Conservation (phyloP, 1,140 invertebrate species). For the Cataglyphis hispanica region DNA sequence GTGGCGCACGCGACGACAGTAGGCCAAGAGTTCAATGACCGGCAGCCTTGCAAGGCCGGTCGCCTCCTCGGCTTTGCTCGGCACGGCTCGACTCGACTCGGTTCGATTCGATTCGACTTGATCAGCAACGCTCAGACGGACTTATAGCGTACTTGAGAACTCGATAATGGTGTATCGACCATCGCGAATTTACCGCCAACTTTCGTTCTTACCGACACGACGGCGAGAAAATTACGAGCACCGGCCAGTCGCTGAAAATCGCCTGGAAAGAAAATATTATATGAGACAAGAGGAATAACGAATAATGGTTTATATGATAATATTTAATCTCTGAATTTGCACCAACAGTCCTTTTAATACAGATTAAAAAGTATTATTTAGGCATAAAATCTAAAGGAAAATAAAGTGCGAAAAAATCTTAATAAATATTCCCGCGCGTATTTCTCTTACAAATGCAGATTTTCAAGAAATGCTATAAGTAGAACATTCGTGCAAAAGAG, state of each 20-base stretch:
- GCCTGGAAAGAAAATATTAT: background rate
- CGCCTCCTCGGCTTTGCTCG: slow-evolving; percentile 40
- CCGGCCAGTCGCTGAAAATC: background rate
- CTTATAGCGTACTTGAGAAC: slow-evolving; percentile 25
- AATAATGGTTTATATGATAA: background rate
- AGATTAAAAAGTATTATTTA: background rate
- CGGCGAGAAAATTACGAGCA: background rate
- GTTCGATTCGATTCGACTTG: slow-evolving; percentile 24
- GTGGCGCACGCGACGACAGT: slow-evolving; percentile 75
- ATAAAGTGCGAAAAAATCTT: background rate
- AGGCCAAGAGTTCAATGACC: slow-evolving; percentile 84
- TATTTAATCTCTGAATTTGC: background rate
- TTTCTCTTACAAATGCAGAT: background rate
- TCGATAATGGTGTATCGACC: slow-evolving; percentile 66
- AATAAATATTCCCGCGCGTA: background rate
- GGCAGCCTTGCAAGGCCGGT: slow-evolving; percentile 85
- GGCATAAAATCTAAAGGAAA: background rate
- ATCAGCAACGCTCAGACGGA: slow-evolving; percentile 23
- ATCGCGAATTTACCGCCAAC: slow-evolving; percentile 48
- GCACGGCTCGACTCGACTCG: slow-evolving; percentile 29
- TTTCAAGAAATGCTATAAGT: background rate
- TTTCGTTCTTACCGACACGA: slow-evolving; percentile 76
- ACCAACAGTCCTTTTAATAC: background rate
- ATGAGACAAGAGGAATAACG: background rate
- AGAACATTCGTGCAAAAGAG: background rate